These are phyloP conservation scores for Phyllostomus discolor DNA, from an alignment of 2,113 vertebrate species.

Conservation along the genomic window DNA sequence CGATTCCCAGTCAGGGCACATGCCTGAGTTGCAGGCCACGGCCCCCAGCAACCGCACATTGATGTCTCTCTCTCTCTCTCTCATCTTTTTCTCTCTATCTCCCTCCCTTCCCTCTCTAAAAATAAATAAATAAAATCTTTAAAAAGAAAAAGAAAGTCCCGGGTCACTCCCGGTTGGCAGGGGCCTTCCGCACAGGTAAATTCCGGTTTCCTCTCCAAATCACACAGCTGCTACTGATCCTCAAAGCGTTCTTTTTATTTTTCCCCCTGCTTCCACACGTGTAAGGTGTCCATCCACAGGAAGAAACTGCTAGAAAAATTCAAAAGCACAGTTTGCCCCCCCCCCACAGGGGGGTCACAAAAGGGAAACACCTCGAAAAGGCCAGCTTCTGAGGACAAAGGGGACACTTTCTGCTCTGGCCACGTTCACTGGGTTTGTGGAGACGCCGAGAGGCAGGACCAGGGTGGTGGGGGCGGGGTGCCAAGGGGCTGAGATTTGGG, in stretches of 20 bases:
- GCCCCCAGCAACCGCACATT: too few species aligned
- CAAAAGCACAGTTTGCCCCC: too few species aligned
- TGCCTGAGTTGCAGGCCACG: too few species aligned
- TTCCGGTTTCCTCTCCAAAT: not conserved
- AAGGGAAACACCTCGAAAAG: rapidly evolving
- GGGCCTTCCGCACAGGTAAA: not conserved
- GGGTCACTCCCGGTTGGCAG: rapidly evolving
- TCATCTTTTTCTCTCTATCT: too few species aligned
- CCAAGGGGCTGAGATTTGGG: not conserved
- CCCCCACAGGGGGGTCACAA: not conserved
- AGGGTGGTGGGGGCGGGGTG: not conserved
- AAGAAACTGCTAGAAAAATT: not conserved
- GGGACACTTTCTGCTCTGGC: too few species aligned
- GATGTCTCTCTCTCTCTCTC: too few species aligned
- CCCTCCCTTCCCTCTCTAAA: too few species aligned
- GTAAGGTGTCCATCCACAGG: not conserved
- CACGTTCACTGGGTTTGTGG: rapidly evolving
- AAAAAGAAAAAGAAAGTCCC: too few species aligned
- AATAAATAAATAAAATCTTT: too few species aligned
- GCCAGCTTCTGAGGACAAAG: not conserved
- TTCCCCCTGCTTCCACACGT: not conserved
- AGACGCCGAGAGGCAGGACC: not conserved
- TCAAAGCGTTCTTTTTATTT: not conserved
- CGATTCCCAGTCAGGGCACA: too few species aligned
- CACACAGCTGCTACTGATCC: rapidly evolving